phyloP scores from a whole-genome alignment of 2,113 vertebrate genomes.

The Micronisus gabar region DNA sequence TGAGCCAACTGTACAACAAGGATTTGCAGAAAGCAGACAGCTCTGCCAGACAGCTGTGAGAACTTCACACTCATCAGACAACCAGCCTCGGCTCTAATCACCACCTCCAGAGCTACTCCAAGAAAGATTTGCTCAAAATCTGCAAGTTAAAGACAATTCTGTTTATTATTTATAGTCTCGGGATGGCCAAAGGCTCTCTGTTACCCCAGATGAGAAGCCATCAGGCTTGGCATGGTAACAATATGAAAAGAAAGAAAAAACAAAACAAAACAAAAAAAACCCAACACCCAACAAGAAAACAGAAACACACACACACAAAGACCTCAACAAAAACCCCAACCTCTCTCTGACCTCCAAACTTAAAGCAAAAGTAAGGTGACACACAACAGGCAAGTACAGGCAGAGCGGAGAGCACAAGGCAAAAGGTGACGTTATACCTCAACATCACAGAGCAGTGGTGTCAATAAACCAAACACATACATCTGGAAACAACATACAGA shows the following conservation, averaged over 20 bases:
- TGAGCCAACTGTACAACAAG: slow-evolving; percentile 20
- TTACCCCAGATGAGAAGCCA: not conserved
- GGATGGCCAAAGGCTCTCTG: not conserved
- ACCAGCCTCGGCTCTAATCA: not conserved
- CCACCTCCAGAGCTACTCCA: not conserved
- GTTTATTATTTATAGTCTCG: not conserved
- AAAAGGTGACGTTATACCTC: not conserved
- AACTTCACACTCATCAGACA: slow-evolving; percentile 38
- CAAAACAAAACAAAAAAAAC: not conserved
- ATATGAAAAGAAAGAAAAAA: not conserved
- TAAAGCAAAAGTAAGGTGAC: not conserved
- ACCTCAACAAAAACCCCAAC: not conserved
- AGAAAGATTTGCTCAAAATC: slow-evolving; percentile 17
- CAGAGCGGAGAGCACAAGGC: not conserved
- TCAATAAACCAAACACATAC: not conserved
- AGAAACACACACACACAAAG: not conserved
- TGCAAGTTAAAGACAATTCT: not conserved
- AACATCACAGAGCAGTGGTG: not conserved
- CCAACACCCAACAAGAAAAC: not conserved
- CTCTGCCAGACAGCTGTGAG: slow-evolving; percentile 56
- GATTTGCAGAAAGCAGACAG: not conserved
- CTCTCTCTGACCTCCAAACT: not conserved
- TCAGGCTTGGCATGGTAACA: not conserved
- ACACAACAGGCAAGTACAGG: not conserved
- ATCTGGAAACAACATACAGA: not conserved